These are phyloP conservation scores for Fopius arisanus DNA, from an alignment of 1,140 invertebrate genomes.

Conservation along the genomic window DNA sequence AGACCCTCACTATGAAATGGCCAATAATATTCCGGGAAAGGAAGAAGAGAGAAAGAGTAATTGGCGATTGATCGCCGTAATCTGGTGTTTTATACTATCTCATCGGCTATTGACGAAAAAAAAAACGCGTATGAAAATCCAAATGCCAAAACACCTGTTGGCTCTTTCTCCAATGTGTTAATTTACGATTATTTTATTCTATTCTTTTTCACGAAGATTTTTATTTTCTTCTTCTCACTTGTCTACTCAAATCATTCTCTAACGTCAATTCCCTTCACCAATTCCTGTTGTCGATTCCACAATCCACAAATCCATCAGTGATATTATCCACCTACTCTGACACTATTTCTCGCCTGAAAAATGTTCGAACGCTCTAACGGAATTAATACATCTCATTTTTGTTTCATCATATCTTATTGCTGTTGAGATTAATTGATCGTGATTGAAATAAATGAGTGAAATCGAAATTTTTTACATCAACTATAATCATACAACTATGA, in stretches of 20 bases:
- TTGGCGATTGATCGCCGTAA: slow-evolving; percentile 21
- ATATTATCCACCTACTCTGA: background rate
- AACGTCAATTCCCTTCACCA: background rate
- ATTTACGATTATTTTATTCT: slow-evolving; percentile 18
- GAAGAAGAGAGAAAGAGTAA: background rate
- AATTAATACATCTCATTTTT: background rate
- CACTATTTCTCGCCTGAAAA: background rate
- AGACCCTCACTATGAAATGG: background rate
- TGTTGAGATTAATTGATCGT: slow-evolving; percentile 12
- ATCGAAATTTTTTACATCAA: slow-evolving; percentile 10
- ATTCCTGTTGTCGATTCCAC: background rate
- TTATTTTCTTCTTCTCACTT: background rate
- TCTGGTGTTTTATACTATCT: slow-evolving; percentile 27
- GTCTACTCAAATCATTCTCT: background rate
- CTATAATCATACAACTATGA: slow-evolving; percentile 12
- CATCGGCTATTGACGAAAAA: background rate
- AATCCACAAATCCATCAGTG: background rate
- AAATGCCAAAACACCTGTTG: background rate
- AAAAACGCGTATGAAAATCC: background rate
- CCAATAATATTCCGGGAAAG: background rate
- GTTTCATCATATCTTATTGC: background rate
- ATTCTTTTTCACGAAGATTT: background rate
- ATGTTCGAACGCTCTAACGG: background rate
- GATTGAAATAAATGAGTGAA: background rate
- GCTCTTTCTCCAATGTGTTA: background rate